These are phyloP conservation scores for Herminia tarsipennalis DNA, from an alignment of 2,888 invertebrate species.

Conservation along the genomic window DNA sequence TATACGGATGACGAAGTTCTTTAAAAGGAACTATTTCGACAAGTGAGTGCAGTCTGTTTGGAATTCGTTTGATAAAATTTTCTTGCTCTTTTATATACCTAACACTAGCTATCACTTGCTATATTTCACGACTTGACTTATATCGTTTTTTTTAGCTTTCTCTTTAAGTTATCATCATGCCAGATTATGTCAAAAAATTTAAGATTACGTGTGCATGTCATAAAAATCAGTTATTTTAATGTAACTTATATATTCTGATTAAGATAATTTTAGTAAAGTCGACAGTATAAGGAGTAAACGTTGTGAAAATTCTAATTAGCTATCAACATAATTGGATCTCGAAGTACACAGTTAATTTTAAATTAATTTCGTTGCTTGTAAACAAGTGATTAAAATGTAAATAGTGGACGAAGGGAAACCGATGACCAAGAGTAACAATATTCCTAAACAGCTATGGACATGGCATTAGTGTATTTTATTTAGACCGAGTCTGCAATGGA, in stretches of 20 bases:
- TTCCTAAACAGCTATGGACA: no score
- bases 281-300: slow-evolving; percentile 11
- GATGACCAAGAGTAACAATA: slow-evolving; percentile 2
- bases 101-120: no score
- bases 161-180: no score
- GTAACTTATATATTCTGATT: no score
- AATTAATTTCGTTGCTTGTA: slow-evolving; percentile 53
- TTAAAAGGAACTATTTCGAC: slow-evolving; percentile 30
- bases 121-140: no score
- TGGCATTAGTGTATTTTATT: no score
- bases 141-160: no score
- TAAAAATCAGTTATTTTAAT: no score
- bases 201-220: no score
- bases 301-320: slow-evolving; percentile 40
- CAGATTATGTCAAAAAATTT: no score
- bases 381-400: slow-evolving; percentile 62
- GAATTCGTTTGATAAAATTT: neutral
- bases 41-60: neutral
- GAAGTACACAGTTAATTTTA: slow-evolving; percentile 43
- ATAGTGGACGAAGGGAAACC: slow-evolving; percentile 48
- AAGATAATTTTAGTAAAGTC: neutral
- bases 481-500: no score
- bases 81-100: neutral
- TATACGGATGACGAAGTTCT: slow-evolving; percentile 56
- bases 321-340: slow-evolving; percentile 40